These are phyloP conservation scores for Toxotes jaculatrix DNA, from an alignment of 2,113 vertebrate genomes.

Conservation along the genomic window DNA sequence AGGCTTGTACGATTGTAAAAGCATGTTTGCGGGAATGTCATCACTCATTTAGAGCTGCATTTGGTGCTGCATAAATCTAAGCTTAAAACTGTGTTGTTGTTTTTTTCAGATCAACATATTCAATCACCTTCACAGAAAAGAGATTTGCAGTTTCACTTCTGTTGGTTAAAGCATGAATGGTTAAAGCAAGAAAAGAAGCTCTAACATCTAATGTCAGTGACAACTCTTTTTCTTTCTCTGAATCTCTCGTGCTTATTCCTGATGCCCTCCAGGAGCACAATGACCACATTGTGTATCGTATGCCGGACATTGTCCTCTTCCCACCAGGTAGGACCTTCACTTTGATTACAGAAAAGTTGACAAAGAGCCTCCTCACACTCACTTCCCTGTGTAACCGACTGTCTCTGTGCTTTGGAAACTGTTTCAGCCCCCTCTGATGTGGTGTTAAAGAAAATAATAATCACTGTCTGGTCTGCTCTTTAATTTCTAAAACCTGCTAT, in stretches of 20 bases:
- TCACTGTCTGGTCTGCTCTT: neutral
- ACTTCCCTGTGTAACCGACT: neutral
- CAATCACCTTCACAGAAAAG: neutral
- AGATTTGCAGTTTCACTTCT: neutral
- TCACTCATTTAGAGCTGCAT: neutral
- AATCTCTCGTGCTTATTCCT: neutral
- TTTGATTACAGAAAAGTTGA: neutral
- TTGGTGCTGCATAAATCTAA: neutral
- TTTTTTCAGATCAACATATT: neutral
- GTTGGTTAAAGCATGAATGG: neutral
- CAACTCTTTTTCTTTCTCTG: neutral
- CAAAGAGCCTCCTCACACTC: neutral
- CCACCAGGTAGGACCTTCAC: conserved; percentile 71
- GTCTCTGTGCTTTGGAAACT: neutral
- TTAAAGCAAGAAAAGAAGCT: neutral
- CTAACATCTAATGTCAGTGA: neutral
- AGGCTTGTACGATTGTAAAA: neutral
- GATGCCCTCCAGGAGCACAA: conserved; percentile 53
- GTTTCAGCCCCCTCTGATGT: neutral
- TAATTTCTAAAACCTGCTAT: conserved; percentile 1
- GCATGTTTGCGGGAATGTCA: neutral
- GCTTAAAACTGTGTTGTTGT: neutral
- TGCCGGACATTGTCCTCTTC: conserved; percentile 72
- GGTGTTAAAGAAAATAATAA: neutral
- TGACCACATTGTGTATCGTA: conserved; percentile 78